These are phyloP conservation scores for Chitala chitala DNA, from an alignment of 2,113 vertebrate genomes.

Conservation along the genomic window DNA sequence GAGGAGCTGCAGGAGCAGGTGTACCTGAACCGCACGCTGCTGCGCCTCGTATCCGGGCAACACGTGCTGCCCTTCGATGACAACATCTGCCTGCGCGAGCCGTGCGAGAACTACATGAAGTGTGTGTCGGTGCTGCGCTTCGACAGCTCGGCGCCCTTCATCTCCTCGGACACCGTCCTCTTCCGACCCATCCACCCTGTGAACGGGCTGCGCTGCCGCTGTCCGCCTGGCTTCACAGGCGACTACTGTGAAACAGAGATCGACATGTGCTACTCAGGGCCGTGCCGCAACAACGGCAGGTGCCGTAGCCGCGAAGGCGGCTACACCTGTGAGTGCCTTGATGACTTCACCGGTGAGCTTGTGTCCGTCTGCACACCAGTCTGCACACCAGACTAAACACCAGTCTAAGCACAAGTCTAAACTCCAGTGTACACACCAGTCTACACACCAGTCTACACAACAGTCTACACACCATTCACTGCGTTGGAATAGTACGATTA, in stretches of 20 bases:
- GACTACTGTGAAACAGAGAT: conserved; percentile 83
- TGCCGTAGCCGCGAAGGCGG: conserved; percentile 79
- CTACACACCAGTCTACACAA: not conserved
- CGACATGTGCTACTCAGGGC: conserved; percentile 79
- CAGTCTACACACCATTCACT: not conserved
- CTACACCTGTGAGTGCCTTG: conserved; percentile 72
- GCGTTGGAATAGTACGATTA: not conserved
- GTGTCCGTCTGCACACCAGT: not conserved
- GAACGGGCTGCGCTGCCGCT: conserved; percentile 75
- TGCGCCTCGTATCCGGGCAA: conserved; percentile 68
- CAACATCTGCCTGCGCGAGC: conserved; percentile 81
- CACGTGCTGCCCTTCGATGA: conserved; percentile 81
- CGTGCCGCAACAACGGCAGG: conserved; percentile 65
- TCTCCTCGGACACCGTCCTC: conserved; percentile 72
- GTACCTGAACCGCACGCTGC: conserved; percentile 76
- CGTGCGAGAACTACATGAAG: conserved; percentile 89
- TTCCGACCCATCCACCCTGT: conserved; percentile 82
- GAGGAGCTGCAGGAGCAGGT: conserved; percentile 82
- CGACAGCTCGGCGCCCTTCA: conserved; percentile 76
- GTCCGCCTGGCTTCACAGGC: conserved; percentile 73
- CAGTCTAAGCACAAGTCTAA: not conserved
- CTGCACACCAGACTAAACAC: not conserved
- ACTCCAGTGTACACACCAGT: conserved; percentile 23
- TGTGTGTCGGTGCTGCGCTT: conserved; percentile 78
- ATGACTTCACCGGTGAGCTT: conserved; percentile 73